Conservation (phyloP, 2,797 vertebrate species). For the Squalus acanthias region DNA sequence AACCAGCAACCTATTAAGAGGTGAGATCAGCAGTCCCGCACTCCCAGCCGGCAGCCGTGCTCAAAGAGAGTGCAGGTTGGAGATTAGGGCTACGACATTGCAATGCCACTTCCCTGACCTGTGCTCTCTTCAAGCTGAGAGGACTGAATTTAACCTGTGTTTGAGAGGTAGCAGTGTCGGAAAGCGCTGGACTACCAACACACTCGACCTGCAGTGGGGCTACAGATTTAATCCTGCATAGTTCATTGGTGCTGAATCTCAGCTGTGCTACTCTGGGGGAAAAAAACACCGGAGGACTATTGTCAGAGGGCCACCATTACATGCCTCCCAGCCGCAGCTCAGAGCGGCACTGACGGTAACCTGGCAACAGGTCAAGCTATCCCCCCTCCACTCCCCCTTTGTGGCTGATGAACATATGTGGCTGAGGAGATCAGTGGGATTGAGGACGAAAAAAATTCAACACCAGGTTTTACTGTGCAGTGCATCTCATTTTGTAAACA, state of each 20-base stretch:
- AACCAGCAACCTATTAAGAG: not conserved
- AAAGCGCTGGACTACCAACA: not conserved
- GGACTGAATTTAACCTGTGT: not conserved
- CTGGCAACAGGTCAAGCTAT: not conserved
- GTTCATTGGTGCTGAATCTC: not conserved
- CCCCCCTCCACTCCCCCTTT: not conserved
- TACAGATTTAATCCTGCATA: not conserved
- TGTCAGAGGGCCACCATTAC: not conserved
- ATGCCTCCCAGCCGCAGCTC: too few species aligned
- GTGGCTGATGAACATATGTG: not conserved
- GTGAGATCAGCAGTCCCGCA: not conserved
- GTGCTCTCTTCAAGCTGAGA: not conserved
- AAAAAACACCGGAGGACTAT: too few species aligned
- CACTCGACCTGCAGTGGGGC: not conserved
- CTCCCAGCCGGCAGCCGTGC: not conserved
- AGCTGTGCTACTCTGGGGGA: not conserved
- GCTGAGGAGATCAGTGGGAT: not conserved
- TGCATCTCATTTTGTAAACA: constrained; percentile 3
- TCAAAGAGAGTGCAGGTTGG: not conserved
- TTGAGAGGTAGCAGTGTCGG: not conserved
- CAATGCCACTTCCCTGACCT: not conserved
- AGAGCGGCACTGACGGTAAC: not conserved
- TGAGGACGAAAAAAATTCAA: not conserved
- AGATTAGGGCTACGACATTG: not conserved
- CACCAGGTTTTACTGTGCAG: constrained; percentile 30